These are phyloP conservation scores for Pseudomyrmex concolor DNA, from an alignment of 1,140 invertebrate genomes.

Conservation along the genomic window DNA sequence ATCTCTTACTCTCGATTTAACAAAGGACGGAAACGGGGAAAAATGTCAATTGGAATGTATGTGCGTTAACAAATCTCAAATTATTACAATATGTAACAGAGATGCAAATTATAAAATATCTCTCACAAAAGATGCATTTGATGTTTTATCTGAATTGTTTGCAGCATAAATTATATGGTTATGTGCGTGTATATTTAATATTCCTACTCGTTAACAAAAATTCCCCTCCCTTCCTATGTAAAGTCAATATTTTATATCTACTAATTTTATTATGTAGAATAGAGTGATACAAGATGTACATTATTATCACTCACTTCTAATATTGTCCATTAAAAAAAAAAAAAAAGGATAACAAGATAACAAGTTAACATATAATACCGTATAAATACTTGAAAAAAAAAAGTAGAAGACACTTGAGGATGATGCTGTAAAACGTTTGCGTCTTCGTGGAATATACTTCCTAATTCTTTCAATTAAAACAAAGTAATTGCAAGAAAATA, in stretches of 20 bases:
- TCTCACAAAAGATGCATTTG: constrained; percentile 27
- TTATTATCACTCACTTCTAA: constrained; percentile 31
- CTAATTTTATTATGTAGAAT: constrained; percentile 35
- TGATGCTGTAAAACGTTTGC: constrained; percentile 53
- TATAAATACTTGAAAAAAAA: constrained; percentile 43
- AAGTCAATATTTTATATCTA: constrained; percentile 31
- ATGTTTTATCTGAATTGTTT: constrained; percentile 31
- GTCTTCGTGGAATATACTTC: constrained; percentile 25
- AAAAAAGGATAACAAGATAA: background rate
- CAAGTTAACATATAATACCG: background rate
- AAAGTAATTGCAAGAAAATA: constrained; percentile 36
- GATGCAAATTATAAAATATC: constrained; percentile 34
- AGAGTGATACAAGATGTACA: constrained; percentile 3
- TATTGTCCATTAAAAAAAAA: constrained; percentile 45
- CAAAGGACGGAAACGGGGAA: constrained; percentile 71
- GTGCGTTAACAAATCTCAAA: constrained; percentile 49
- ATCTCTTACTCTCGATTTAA: constrained; percentile 64
- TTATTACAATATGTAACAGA: constrained; percentile 42
- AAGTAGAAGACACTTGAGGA: constrained; percentile 32
- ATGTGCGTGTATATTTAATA: background rate
- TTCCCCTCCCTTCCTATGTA: background rate
- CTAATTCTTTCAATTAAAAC: background rate
- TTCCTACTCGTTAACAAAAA: constrained; percentile 15
- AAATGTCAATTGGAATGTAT: constrained; percentile 71
- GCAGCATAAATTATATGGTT: constrained; percentile 42